Conservation (phyloP, 2,113 vertebrate genomes). For the Irena cyanogastra region DNA sequence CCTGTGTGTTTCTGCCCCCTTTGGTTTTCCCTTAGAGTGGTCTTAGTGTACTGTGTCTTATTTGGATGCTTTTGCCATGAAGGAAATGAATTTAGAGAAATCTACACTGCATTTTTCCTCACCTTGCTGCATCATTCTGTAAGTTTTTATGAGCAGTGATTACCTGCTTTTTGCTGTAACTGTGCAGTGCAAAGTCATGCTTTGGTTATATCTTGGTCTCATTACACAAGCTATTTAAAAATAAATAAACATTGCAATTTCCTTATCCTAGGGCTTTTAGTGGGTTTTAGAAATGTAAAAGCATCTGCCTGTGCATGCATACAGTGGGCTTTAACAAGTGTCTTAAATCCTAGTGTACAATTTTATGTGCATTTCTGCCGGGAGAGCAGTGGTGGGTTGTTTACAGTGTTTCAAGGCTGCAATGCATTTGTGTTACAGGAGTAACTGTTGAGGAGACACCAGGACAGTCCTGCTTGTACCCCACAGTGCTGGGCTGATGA, state of each 20-base stretch:
- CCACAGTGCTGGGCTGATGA: neutral
- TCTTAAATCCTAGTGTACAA: neutral
- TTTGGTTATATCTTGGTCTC: neutral
- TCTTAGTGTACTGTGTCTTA: neutral
- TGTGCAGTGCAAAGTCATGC: neutral
- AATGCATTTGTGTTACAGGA: neutral
- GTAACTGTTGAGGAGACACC: neutral
- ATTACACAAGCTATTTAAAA: neutral
- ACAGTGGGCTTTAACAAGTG: neutral
- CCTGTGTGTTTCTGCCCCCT: neutral
- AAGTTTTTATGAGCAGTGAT: neutral
- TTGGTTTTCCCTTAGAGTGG: neutral
- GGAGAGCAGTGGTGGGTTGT: neutral
- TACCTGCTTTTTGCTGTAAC: neutral
- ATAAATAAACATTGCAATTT: neutral
- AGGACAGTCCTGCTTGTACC: neutral
- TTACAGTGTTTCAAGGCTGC: neutral
- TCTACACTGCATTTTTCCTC: neutral
- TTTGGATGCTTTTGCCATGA: neutral
- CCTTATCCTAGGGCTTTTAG: neutral
- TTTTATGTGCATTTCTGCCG: neutral
- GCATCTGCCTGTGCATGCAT: neutral
- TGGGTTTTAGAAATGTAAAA: neutral
- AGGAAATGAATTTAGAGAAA: neutral
- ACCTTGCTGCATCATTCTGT: neutral